Conservation (phyloP, 2,113 vertebrate genomes). For the Terrapene triunguis region DNA sequence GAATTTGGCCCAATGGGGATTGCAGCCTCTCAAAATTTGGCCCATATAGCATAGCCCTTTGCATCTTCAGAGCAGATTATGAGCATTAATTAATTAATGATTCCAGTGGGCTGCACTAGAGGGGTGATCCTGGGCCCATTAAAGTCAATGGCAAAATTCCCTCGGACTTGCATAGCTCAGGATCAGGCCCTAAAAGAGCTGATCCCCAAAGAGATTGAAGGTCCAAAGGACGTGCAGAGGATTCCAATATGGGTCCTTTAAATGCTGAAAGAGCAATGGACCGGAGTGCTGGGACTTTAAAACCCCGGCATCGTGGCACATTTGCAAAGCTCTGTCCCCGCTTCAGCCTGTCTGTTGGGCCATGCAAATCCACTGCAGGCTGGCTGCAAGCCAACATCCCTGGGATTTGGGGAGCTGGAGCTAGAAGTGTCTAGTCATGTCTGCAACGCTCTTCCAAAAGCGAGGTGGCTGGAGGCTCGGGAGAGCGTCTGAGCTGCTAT, state of each 20-base stretch:
- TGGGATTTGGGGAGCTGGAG: not conserved
- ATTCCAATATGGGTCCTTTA: not conserved
- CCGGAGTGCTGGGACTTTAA: not conserved
- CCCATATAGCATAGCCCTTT: not conserved
- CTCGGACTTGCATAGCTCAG: not conserved
- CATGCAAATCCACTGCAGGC: not conserved
- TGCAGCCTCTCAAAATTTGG: not conserved
- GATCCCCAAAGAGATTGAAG: not conserved
- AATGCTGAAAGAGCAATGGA: not conserved
- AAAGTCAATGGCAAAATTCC: not conserved
- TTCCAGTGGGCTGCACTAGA: not conserved
- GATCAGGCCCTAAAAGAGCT: not conserved
- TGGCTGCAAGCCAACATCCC: not conserved
- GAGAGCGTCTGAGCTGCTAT: not conserved
- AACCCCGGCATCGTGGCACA: fast-evolving
- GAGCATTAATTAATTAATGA: not conserved
- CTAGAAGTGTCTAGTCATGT: fast-evolving
- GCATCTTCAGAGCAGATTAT: not conserved
- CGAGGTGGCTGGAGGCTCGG: fast-evolving
- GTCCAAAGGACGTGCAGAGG: not conserved
- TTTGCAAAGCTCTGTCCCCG: not conserved
- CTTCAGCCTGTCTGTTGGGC: fast-evolving
- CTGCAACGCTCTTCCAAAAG: fast-evolving
- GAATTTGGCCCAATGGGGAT: not conserved
- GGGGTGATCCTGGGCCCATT: not conserved